Evolutionary conservation across 2,113 vertebrate genomes (phyloP).

Genomic region (Asarcornis scutulata): DNA sequence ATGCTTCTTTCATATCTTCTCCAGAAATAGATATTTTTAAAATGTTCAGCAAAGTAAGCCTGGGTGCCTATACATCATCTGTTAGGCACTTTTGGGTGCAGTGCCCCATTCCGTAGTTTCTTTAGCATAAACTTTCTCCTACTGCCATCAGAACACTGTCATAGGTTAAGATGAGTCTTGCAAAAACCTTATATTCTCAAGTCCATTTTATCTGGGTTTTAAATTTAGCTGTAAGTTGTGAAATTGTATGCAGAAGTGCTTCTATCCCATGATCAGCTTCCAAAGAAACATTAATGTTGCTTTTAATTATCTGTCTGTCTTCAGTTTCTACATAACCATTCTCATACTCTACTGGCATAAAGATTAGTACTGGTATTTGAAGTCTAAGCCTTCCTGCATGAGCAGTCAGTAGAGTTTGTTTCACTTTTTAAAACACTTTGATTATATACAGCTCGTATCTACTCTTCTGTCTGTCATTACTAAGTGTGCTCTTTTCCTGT

Average conservation of each 20-base stretch:
- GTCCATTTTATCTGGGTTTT: not conserved
- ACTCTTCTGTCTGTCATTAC: not conserved
- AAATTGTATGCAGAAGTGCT: not conserved
- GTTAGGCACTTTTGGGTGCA: not conserved
- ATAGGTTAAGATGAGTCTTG: not conserved
- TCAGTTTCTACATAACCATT: not conserved
- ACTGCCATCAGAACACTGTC: not conserved
- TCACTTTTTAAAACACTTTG: not conserved
- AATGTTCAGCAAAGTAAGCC: not conserved
- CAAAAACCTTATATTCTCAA: not conserved
- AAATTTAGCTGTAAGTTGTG: not conserved
- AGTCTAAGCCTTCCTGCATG: not conserved
- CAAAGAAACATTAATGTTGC: not conserved
- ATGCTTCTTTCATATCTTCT: not conserved
- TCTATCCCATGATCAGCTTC: not conserved
- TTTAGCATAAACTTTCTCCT: not conserved
- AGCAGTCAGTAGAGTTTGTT: not conserved
- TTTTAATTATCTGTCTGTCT: not conserved
- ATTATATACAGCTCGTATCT: not conserved
- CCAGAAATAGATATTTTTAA: not conserved
- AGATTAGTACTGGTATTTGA: not conserved
- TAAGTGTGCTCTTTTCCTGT: not conserved
- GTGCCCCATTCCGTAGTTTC: not conserved
- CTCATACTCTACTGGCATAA: not conserved
- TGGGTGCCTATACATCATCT: not conserved